Percentiles rank a stretch among this genome's conserved stretches.
Conservation (phyloP, 2,888 invertebrate genomes). For the Nomada goodeniana region DNA sequence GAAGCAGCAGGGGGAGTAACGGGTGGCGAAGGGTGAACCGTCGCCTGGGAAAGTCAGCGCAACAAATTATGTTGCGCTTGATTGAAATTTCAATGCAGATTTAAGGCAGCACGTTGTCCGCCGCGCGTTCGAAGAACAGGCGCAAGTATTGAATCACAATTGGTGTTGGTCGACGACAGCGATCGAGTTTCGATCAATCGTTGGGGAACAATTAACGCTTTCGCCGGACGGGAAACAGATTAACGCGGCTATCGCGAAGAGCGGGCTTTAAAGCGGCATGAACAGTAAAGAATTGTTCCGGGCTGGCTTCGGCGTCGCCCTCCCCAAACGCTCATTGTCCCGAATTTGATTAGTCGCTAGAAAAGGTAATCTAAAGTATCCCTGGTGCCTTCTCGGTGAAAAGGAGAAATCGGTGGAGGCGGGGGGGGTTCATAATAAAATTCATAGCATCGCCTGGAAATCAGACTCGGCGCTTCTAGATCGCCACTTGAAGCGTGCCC, state of each 20-base stretch:
- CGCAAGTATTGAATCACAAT: conserved; percentile 6
- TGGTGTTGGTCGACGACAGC: not conserved
- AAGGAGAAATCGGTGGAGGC: not conserved
- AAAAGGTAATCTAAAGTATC: conserved; percentile 15
- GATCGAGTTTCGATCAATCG: too few relatives aligned
- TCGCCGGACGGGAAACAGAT: not conserved
- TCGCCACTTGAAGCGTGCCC: conserved; percentile 48
- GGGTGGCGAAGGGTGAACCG: too few relatives aligned
- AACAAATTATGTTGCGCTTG: conserved; percentile 9
- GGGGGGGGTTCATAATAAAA: conserved; percentile 57
- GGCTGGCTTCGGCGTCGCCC: not conserved
- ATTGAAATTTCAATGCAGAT: conserved; percentile 57
- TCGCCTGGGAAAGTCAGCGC: not conserved
- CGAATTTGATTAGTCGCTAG: conserved; percentile 50
- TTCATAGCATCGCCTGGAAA: conserved; percentile 64
- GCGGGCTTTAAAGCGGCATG: not conserved
- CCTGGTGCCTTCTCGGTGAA: not conserved
- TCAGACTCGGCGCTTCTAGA: conserved; percentile 47
- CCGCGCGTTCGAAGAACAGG: not conserved
- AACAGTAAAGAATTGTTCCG: conserved; percentile 10
- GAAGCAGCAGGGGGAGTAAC: not conserved
- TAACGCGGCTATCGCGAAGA: not conserved
- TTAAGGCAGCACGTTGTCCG: conserved; percentile 29
- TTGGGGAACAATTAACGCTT: not conserved
- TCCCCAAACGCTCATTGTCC: conserved; percentile 29